Base-by-base conservation (phyloP, 2,888 invertebrate species). In the Chromoteleia sp. region DNA sequence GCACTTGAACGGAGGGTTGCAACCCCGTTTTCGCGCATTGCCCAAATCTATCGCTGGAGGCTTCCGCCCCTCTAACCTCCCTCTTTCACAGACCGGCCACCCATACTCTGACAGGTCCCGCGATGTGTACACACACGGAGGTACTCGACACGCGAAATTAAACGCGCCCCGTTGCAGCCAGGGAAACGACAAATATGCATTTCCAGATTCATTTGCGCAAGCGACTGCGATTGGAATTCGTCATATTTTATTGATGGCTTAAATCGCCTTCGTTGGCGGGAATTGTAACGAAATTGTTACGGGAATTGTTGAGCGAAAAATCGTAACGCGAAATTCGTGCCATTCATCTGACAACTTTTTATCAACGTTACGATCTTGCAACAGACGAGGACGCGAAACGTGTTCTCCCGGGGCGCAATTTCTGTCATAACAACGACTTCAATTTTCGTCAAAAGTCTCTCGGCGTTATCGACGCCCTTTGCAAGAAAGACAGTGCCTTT, bases 341-440 rank as follows among this genome's bases (percentile, higher is more conserved):
- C 45, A 10, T 15, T 41, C 29, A 45, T 61, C 39, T 17, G 14
- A 1, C 14, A 10, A 4, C 10, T 41, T 43, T 33, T 43, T 61
- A 33, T 45, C 25, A 8, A 36, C 12, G 17, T 8, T 15, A 7
- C 30, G 8, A 61, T 61, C 61, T 67, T 17, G 39, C 21, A 14
- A 43, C 2, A 17, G 8, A 17, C 43, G 17, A 15, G 17, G 70
- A 78, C 63, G 70, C 81, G 19, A 19, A 12, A 36, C 30, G 25
- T 29, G 25, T 10, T 12, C 50, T 87, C 88, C 89, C 90, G 15
- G 86, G 86, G 86, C 86, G 88, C 91, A 88, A 91, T 91, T 91
- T 88, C 87, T 89, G 90, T 91, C 90, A 91, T 89, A 91, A 90
- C 89, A 90, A 89, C 91, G 90, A 89, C 90, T 90, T 91, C 91